Evolutionary conservation across 2,113 vertebrate genomes (phyloP), one percentile per base, ranked within the genome.

Genomic region (Seriola quinqueradiata): DNA sequence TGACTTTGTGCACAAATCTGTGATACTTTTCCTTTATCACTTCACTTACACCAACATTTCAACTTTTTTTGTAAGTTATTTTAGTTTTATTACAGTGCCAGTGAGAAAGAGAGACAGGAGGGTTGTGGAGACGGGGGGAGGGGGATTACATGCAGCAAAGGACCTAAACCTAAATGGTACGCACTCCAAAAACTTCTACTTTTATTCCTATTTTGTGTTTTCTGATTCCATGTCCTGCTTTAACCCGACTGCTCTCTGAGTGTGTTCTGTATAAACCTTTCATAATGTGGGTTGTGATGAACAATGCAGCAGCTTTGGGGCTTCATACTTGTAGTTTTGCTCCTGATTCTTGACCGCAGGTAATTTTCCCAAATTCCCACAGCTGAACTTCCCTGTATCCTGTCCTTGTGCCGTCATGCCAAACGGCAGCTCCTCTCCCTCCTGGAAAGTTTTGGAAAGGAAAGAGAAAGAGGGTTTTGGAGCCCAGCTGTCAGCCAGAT

Each of bases 401-500:
- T 28, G 61, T 61, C 60, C 36, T 50, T 75, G 73, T 42, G 70
- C 78, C 23, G 23, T 73, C 74, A 70, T 58, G 38, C 70, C 82
- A 87, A 83, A 68, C 19, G 58, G 61, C 74, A 25, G 13, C 63
- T 58, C 75, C 1, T 8, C 23, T 67, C 5, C 38, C 54, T 84
- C 76, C 67, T 80, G 78, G 79, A 82, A 83, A 71, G 72, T 78
- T 77, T 68, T 76, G 79, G 77, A 76, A 32, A 44, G 23, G 65
- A 70, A 70, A 63, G 65, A 46, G 70, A 74, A 72, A 48, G 28
- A 64, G 23, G 72, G 38, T 82, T 84, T 81, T 60, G 68, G 58
- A 82, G 81, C 23, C 68, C 84, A 83, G 89, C 84, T 85, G 84
- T 87, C 87, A 87, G 66, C 72, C 70, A 75, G 69, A 63, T 28